Base-by-base conservation (phyloP, 2,888 invertebrate genomes). In the Teinopalpus imperialis region DNA sequence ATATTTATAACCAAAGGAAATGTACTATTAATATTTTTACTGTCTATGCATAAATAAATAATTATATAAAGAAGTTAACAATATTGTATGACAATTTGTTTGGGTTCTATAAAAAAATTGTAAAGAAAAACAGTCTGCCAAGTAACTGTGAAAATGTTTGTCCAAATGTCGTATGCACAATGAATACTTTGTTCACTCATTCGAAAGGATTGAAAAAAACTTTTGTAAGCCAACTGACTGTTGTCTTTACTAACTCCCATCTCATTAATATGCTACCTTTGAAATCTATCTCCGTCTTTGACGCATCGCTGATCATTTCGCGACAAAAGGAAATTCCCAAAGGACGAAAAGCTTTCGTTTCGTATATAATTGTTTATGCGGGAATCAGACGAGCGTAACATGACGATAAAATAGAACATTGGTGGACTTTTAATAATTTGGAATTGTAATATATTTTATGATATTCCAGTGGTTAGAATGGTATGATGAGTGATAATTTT, bases 311-410 rank as follows among this genome's bases (percentile, higher is more conserved):
- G 81, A 81, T 83, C 83, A 81, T 78, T 75, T 74, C 54, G 55
- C 56, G 69, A 76, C 76, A 80, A 76, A 71, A 74, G 43, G 73
- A 64, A 56, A 61, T 64, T 81, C 81, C 81, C 81, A 50, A 63
- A 74, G 83, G 82, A 80, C 65, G 58, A 51, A 58, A 59, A 59
- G 67, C 71, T 76, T 74, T 74, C 69, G 65, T 73, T 72, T 69
- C 69, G 65, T 65, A 66, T 79, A 71, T 75, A 69, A 81, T 83
- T 85, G 81, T 83, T 83, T 81, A 77, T 74, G 74, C 67, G 70
- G 66, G 62, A 71, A 61, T 73, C 72, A 71, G 75, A 74, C 59
- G 51, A 44, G 47, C 34, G 51, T 69, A 67, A 51, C 59, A 64
- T 66, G 66, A 53, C 69, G 8, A 56, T 52, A 44, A n/a, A 7